Evolutionary conservation across 2,888 invertebrate genomes (phyloP).

Genomic region (Odontomyia ornata): DNA sequence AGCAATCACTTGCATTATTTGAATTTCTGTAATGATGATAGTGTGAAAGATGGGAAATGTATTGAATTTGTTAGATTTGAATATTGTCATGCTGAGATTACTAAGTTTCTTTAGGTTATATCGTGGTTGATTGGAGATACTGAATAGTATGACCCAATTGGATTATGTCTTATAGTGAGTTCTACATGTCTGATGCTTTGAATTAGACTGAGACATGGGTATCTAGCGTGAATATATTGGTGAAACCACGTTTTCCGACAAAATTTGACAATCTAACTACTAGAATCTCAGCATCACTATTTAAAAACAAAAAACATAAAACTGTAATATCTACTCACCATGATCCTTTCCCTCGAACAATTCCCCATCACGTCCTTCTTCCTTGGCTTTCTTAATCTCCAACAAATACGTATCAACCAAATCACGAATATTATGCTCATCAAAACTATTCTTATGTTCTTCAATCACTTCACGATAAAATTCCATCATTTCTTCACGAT

Average conservation of each 20-base stretch:
- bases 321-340: conserved; percentile 69
- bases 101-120: too few relatives aligned
- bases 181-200: background rate
- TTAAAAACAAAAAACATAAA: background rate
- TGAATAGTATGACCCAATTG: background rate
- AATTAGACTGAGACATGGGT: background rate
- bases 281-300: background rate
- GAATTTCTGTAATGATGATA: conserved; percentile 74
- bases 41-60: background rate
- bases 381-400: conserved; percentile 84
- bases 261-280: background rate
- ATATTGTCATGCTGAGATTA: too few relatives aligned
- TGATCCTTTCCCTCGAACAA: conserved; percentile 88
- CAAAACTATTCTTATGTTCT: conserved; percentile 79
- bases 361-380: conserved; percentile 76
- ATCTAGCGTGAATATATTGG: background rate
- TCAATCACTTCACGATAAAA: conserved; percentile 87
- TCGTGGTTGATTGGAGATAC: background rate
- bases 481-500: conserved; percentile 84
- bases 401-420: conserved; percentile 86
- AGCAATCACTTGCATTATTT: conserved; percentile 89
- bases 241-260: background rate
- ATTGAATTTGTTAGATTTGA: too few relatives aligned
- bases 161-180: too few relatives aligned
- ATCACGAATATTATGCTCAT: conserved; percentile 79